Conservation (phyloP, 2,797 vertebrate genomes). For the Momotus momota region DNA sequence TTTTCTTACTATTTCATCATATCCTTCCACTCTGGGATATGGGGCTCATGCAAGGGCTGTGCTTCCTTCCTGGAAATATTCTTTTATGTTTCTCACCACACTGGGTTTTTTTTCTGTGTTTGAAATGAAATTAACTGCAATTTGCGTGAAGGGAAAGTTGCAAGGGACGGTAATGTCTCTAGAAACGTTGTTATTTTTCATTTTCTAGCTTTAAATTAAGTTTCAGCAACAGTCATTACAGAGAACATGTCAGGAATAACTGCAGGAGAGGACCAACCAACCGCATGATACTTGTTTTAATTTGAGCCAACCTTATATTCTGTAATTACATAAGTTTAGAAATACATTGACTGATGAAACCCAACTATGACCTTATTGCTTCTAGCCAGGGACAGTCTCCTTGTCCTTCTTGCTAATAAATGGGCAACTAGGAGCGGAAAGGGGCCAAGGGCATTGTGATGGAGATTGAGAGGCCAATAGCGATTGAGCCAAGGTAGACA, state of each 20-base stretch:
- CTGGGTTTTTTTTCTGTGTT: not conserved
- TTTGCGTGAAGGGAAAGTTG: not conserved
- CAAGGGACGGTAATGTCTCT: not conserved
- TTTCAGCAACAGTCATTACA: not conserved
- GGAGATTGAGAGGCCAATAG: not conserved
- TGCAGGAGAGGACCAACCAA: not conserved
- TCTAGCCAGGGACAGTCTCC: not conserved
- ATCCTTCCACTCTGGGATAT: fast-evolving
- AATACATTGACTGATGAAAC: not conserved
- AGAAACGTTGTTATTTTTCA: not conserved
- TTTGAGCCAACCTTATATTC: not conserved
- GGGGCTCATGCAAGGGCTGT: not conserved
- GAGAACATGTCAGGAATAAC: not conserved
- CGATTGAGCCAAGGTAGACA: not conserved
- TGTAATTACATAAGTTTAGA: not conserved
- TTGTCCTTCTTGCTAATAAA: not conserved
- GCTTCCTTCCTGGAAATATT: not conserved
- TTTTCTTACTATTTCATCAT: not conserved
- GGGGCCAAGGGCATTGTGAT: fast-evolving
- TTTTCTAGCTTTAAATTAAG: not conserved
- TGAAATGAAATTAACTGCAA: not conserved
- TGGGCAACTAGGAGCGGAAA: not conserved
- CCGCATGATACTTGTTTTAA: not conserved
- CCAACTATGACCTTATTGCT: not conserved
- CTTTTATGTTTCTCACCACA: not conserved